Conservation (phyloP, 2,888 invertebrate species). For the Xanthorhoe spadicearia region DNA sequence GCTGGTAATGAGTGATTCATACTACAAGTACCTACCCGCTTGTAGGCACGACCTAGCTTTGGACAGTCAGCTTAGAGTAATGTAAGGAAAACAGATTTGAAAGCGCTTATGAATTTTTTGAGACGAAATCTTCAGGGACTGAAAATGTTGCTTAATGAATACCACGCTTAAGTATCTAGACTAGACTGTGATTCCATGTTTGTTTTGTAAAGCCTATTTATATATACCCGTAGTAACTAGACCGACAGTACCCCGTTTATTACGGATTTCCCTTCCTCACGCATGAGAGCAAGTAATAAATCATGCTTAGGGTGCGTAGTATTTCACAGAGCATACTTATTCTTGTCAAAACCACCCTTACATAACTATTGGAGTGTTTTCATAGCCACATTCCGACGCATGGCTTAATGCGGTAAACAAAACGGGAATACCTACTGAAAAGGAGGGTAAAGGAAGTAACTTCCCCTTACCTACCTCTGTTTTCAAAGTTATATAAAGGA, state of each 20-base stretch:
- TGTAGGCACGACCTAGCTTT: background rate
- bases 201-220: background rate
- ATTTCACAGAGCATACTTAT: constrained; percentile 17
- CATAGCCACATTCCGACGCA: constrained; percentile 2
- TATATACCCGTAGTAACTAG: background rate
- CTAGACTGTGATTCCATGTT: too few relatives aligned
- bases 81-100: background rate
- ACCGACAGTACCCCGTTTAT: constrained; percentile 8
- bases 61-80: background rate
- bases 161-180: too few relatives aligned
- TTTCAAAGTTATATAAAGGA: too few relatives aligned
- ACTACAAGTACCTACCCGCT: background rate
- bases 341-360: constrained; percentile 16
- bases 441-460: background rate
- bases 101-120: too few relatives aligned
- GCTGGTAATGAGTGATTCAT: background rate
- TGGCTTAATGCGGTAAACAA: background rate
- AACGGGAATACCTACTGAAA: background rate
- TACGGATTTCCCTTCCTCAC: constrained; percentile 11
- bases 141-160: too few relatives aligned
- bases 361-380: constrained; percentile 12
- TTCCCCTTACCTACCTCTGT: too few relatives aligned
- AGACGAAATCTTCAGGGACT: background rate
- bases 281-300: constrained; percentile 12
- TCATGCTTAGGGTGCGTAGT: constrained; percentile 20